Conservation (phyloP, 2,888 invertebrate species). For the Neocrepidodera transversa region DNA sequence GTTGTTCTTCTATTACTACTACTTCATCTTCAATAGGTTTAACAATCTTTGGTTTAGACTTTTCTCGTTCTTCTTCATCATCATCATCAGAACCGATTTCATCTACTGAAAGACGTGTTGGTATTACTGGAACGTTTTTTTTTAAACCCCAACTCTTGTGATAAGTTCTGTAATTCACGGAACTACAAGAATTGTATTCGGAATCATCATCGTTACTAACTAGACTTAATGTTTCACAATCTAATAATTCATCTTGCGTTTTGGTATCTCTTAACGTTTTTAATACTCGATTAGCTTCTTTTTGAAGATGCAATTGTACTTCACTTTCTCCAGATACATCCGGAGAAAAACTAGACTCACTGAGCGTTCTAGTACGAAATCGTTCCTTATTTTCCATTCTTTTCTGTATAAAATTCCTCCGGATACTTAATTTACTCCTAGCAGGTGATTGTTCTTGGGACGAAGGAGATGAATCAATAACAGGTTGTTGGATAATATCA, state of each 20-base stretch:
- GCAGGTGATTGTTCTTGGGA: slow-evolving; percentile 44
- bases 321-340: slow-evolving; percentile 59
- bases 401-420: slow-evolving; percentile 62
- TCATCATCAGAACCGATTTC: slow-evolving; percentile 63
- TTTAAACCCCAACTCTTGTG: slow-evolving; percentile 64
- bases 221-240: slow-evolving; percentile 71
- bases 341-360: slow-evolving; percentile 63
- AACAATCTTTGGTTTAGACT: slow-evolving; percentile 66
- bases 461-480: slow-evolving; percentile 35
- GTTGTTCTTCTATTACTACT: slow-evolving; percentile 36
- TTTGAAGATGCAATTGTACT: slow-evolving; percentile 62
- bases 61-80: slow-evolving; percentile 58
- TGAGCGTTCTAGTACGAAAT: slow-evolving; percentile 76
- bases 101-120: slow-evolving; percentile 49
- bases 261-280: slow-evolving; percentile 63
- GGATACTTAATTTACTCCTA: slow-evolving; percentile 51
- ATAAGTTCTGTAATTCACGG: slow-evolving; percentile 68
- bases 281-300: slow-evolving; percentile 66
- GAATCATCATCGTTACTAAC: slow-evolving; percentile 78
- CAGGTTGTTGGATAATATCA: slow-evolving; percentile 51
- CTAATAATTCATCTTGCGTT: slow-evolving; percentile 61
- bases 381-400: slow-evolving; percentile 74
- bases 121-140: slow-evolving; percentile 60
- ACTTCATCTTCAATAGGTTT: slow-evolving; percentile 62
- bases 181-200: slow-evolving; percentile 67